phyloP scores from a whole-genome alignment of 1,140 invertebrate genomes.

The Aphidius ervi region DNA sequence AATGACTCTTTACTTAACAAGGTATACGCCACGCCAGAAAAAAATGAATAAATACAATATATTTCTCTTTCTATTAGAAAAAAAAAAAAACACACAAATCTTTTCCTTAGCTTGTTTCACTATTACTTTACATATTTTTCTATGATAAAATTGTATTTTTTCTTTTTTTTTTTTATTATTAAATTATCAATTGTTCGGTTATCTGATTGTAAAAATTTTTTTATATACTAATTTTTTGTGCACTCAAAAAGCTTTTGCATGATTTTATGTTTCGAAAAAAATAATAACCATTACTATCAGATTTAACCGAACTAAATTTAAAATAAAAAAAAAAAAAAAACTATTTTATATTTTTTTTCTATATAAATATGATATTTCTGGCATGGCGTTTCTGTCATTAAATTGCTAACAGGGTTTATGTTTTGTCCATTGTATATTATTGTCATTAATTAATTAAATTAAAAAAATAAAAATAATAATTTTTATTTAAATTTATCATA shows the following conservation, averaged over 20 bases:
- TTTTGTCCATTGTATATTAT: slow-evolving; percentile 11
- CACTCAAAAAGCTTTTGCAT: not conserved
- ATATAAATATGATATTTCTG: slow-evolving; percentile 35
- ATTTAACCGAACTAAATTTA: no score
- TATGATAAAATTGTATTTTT: not conserved
- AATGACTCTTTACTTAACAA: slow-evolving; percentile 62
- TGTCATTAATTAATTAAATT: slow-evolving; percentile 1
- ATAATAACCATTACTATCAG: no score
- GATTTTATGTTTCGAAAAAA: no score
- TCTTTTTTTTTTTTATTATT: not conserved
- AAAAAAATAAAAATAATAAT: not conserved
- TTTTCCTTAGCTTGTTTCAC: no score
- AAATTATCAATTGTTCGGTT: slow-evolving; percentile 31
- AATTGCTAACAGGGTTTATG: slow-evolving; percentile 32
- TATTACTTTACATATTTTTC: not conserved
- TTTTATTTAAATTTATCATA: slow-evolving; percentile 39
- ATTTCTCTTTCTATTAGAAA: not conserved
- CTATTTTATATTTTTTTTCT: slow-evolving; percentile 12
- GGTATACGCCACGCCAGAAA: slow-evolving; percentile 55
- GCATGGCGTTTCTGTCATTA: slow-evolving; percentile 43
- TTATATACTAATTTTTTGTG: no score
- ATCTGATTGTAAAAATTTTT: slow-evolving; percentile 22
- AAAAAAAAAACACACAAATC: no score
- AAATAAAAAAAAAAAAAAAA: no score
- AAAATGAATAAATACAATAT: slow-evolving; percentile 1